Conservation (phyloP, 2,797 vertebrate species). For the Typhlichthys eigenmanni region DNA sequence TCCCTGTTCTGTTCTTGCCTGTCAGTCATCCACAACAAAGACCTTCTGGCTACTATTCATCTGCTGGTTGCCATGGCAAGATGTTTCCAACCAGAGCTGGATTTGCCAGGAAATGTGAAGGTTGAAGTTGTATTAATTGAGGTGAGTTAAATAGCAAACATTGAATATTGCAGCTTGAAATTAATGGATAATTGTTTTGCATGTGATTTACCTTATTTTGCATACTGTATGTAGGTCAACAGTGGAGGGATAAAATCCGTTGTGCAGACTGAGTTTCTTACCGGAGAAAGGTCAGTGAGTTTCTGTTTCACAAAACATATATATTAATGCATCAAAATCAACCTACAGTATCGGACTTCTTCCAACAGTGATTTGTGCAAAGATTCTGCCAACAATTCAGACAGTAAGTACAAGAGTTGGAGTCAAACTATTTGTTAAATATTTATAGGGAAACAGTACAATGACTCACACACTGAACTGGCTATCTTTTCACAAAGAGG, state of each 20-base stretch:
- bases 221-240: conserved; percentile 71
- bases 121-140: conserved; percentile 85
- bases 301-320: neutral
- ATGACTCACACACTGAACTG: conserved; percentile 29
- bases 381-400: conserved; percentile 37
- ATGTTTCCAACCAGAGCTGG: conserved; percentile 80
- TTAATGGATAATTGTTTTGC: neutral
- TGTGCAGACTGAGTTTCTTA: conserved; percentile 79
- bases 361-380: conserved; percentile 36
- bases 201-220: neutral
- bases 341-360: conserved; percentile 13
- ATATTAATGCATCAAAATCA: neutral
- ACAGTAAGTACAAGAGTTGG: conserved; percentile 62
- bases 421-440: conserved; percentile 41
- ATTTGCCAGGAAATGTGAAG: conserved; percentile 80
- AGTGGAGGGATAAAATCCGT: conserved; percentile 81
- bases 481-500: conserved; percentile 58
- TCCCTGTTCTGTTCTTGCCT: conserved; percentile 22
- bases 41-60: conserved; percentile 89
- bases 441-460: conserved; percentile 39
- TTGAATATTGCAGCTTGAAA: neutral
- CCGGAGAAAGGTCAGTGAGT: conserved; percentile 73
- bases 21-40: conserved; percentile 88
- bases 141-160: conserved; percentile 67
- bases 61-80: conserved; percentile 89